Evolutionary conservation across 2,113 vertebrate species (phyloP), one percentile per base, ranked within the genome.

Genomic region (Lepus timidus): DNA sequence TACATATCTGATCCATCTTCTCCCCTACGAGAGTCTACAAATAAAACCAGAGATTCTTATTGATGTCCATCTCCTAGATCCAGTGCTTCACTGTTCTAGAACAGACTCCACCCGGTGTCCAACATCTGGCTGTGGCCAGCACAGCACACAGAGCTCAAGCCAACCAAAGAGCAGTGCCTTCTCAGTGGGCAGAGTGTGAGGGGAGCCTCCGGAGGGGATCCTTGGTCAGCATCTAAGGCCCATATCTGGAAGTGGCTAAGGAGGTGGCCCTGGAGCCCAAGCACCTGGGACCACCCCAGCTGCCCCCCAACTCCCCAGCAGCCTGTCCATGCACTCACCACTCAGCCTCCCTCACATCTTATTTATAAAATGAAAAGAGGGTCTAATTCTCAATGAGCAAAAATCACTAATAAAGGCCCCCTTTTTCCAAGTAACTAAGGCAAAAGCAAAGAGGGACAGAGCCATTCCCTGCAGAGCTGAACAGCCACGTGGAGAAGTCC

Each of bases 81-180:
- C 71, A 62, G 62, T 51, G 29, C 39, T n/a, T 71, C 39, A 78
- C 68, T 64, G 51, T 85, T 87, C 85, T 82, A 61, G 12, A 76
- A 90, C 25, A 88, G 64, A 78, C n/a, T 81, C 91, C 96, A 95
- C 88, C 95, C 94, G 55, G 85, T 85, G 95, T 79, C 85, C 67
- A n/a, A 71, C 25, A 58, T 62, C 67, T 75, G 44, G 94, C 49
- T 36, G 62, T 87, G 89, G 33, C 51, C 33, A 27, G 52, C 29
- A 79, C 3, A 51, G 81, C 7, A 31, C 78, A 31, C 20, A 9
- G 78, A 44, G 91, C 39, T 76, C 29, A 36, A 64, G 62, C 0
- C 25, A 23, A 68, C 75, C 83, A 81, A 93, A 94, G 11, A 71
- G n/a, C 2, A 51, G 64, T 49, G 55, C 6, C n/a, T 64, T 95